phyloP scores from a whole-genome alignment of 1,140 invertebrate genomes.

The Thaumetopoea pityocampa region DNA sequence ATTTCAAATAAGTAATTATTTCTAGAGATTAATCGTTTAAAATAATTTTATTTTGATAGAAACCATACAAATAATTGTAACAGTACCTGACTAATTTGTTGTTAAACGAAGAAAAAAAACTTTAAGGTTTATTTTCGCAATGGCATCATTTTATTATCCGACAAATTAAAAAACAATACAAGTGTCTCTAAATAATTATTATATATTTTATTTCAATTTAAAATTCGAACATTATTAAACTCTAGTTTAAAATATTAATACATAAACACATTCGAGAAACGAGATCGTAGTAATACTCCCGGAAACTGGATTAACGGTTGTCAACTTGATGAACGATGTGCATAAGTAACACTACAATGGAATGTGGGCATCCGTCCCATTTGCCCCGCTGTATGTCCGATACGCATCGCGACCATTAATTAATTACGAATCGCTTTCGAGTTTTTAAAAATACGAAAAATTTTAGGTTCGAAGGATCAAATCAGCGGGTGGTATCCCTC shows the following conservation, averaged over 20 bases:
- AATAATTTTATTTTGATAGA: no score
- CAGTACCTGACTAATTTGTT: no score
- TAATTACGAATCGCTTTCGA: constrained; percentile 58
- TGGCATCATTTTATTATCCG: no score
- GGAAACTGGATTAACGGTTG: constrained; percentile 74
- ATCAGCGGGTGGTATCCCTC: constrained; percentile 15
- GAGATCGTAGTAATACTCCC: constrained; percentile 41
- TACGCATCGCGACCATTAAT: constrained; percentile 52
- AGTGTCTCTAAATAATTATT: no score
- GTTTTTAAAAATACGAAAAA: constrained; percentile 24
- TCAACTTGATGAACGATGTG: constrained; percentile 72
- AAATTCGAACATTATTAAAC: no score
- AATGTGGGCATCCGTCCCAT: constrained; percentile 63
- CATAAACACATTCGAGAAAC: constrained; percentile 17
- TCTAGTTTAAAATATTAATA: background rate
- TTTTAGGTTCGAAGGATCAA: constrained; percentile 22
- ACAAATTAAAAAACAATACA: no score
- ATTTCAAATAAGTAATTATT: no score
- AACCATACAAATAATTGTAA: no score
- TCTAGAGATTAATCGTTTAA: no score
- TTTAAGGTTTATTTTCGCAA: no score
- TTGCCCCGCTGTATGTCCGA: constrained; percentile 46
- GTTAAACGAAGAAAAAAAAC: no score
- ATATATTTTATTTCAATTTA: no score
- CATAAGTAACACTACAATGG: constrained; percentile 70